Evolutionary conservation across 2,113 vertebrate species (phyloP).

Genomic region (Merops nubicus): DNA sequence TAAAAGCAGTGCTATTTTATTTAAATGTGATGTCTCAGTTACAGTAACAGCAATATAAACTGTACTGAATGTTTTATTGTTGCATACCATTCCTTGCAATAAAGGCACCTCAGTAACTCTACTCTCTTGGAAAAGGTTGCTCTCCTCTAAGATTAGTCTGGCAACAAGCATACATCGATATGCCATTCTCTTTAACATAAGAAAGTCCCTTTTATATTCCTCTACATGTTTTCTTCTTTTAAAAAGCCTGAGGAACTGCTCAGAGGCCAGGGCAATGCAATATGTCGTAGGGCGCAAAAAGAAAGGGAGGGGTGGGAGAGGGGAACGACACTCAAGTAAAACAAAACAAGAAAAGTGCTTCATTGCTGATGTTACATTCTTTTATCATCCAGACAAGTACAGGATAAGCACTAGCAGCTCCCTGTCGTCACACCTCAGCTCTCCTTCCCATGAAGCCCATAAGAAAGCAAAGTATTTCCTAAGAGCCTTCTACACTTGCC

Average conservation of each 20-base stretch:
- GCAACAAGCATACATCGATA: neutral
- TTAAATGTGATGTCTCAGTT: neutral
- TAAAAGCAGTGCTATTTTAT: neutral
- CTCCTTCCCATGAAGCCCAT: neutral
- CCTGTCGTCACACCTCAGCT: neutral
- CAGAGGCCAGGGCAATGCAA: neutral
- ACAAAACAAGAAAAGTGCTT: neutral
- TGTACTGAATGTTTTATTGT: constrained; percentile 46
- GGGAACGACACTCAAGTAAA: neutral
- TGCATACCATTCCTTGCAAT: neutral
- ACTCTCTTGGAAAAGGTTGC: neutral
- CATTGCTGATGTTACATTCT: neutral
- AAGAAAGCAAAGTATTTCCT: neutral
- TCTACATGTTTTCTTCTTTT: neutral
- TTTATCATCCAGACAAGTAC: neutral
- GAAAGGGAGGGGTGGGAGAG: neutral
- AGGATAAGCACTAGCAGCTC: neutral
- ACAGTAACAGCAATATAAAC: constrained; percentile 17
- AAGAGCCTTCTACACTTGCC: neutral
- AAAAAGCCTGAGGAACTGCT: neutral
- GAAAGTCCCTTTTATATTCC: neutral
- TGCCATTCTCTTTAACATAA: neutral
- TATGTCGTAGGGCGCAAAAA: neutral
- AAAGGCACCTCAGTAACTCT: neutral
- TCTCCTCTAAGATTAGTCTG: neutral